Evolutionary conservation across 2,797 vertebrate genomes (phyloP).

Genomic region (Danio tinwini): DNA sequence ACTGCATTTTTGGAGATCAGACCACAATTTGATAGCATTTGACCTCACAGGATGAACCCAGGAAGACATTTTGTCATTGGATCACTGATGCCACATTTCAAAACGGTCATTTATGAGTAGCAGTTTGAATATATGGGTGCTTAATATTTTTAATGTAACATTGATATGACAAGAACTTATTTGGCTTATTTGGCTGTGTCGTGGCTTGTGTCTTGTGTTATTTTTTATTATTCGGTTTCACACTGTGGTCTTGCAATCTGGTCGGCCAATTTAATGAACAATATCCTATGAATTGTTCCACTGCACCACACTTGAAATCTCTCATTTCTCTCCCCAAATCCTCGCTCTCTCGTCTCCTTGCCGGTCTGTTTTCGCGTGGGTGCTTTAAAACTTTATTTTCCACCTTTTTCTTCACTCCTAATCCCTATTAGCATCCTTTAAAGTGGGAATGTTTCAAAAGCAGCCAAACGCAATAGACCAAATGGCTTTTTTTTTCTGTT

Average conservation of each 20-base stretch:
- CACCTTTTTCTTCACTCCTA: conserved; percentile 21
- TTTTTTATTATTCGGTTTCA: conserved; percentile 20
- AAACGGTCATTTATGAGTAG: background rate
- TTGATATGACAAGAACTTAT: background rate
- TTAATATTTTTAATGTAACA: background rate
- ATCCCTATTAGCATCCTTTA: conserved; percentile 32
- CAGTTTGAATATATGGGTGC: background rate
- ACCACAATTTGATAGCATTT: conserved; percentile 2
- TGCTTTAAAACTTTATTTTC: conserved; percentile 31
- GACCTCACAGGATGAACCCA: background rate
- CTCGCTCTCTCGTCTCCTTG: conserved; percentile 18
- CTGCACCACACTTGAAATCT: conserved; percentile 24
- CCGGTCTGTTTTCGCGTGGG: conserved; percentile 5
- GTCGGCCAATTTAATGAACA: conserved; percentile 30
- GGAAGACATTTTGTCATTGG: background rate
- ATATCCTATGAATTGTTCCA: conserved; percentile 34
- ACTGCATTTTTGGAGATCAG: background rate
- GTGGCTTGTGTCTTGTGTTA: background rate
- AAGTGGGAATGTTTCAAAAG: background rate
- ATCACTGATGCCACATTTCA: conserved; percentile 20
- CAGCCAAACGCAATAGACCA: conserved; percentile 20
- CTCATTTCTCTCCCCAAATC: conserved; percentile 1
- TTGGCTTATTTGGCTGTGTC: background rate
- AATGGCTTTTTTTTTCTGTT: conserved; percentile 9
- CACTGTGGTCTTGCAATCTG: background rate